Evolutionary conservation across 2,888 invertebrate species (phyloP).

Genomic region (Ichneumoninae sp.): DNA sequence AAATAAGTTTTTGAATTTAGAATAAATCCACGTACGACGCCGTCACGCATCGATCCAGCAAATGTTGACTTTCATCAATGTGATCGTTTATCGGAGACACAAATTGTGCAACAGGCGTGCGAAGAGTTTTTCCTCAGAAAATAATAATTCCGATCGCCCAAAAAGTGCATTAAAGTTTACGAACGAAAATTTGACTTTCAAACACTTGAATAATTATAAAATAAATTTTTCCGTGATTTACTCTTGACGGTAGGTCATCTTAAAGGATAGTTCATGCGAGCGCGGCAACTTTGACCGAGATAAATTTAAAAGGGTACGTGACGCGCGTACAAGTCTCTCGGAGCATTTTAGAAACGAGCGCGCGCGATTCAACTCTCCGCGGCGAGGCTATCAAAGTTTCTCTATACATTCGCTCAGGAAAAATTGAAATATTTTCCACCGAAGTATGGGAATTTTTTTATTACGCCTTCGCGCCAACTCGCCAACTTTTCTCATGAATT

Average conservation of each 20-base stretch:
- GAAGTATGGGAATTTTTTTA: neutral
- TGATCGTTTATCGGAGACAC: too few relatives aligned
- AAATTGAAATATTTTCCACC: neutral
- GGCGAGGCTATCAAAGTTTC: neutral
- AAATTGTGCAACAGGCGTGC: too few relatives aligned
- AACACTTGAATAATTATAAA: neutral
- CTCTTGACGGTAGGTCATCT: neutral
- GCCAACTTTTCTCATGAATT: neutral
- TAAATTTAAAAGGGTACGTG: neutral
- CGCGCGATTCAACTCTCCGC: neutral
- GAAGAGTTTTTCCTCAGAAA: too few relatives aligned
- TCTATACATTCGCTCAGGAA: neutral
- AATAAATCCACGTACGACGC: too few relatives aligned
- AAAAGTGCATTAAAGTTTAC: too few relatives aligned
- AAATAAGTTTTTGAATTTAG: too few relatives aligned
- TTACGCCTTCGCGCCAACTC: neutral
- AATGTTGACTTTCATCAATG: too few relatives aligned
- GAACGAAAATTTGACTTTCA: too few relatives aligned
- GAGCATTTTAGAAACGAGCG: neutral
- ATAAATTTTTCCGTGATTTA: neutral
- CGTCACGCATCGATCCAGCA: too few relatives aligned
- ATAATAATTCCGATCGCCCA: too few relatives aligned
- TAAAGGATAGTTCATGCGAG: neutral
- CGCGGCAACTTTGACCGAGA: neutral
- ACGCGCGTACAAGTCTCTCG: neutral